phyloP scores from a whole-genome alignment of 1,140 invertebrate species.

The Polypedilum vanderplanki region DNA sequence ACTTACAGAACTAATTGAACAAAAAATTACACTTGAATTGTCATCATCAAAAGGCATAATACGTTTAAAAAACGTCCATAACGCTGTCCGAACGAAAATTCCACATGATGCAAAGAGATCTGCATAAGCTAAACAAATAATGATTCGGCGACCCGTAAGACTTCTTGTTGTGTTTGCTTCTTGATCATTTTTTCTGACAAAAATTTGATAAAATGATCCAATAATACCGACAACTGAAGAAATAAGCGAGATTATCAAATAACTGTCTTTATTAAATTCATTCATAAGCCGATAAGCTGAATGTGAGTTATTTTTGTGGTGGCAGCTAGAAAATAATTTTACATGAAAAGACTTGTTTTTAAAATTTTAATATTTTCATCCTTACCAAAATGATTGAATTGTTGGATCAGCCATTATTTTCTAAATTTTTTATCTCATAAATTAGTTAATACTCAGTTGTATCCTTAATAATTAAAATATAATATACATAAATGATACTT shows the following conservation, averaged over 20 bases:
- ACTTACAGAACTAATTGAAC: constrained; percentile 64
- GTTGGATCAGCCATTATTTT: constrained; percentile 66
- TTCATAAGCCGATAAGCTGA: constrained; percentile 55
- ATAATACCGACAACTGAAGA: constrained; percentile 64
- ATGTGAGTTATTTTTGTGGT: constrained; percentile 55
- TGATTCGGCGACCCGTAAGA: constrained; percentile 58
- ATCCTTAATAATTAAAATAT: no score
- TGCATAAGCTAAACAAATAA: constrained; percentile 68
- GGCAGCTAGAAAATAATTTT: constrained; percentile 47
- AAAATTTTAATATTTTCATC: neutral
- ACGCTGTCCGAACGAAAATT: constrained; percentile 61
- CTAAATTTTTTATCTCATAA: constrained; percentile 30
- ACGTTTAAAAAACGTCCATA: constrained; percentile 61
- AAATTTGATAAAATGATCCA: constrained; percentile 63
- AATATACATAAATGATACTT: neutral
- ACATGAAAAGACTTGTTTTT: neutral
- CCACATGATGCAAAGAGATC: constrained; percentile 69
- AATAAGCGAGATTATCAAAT: constrained; percentile 63
- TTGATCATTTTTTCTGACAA: constrained; percentile 43
- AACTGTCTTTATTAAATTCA: constrained; percentile 60
- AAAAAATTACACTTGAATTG: constrained; percentile 59
- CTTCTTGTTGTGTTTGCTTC: constrained; percentile 34
- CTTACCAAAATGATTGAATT: constrained; percentile 63
- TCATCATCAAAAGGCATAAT: constrained; percentile 58
- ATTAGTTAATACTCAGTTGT: constrained; percentile 10